These are phyloP conservation scores for Allygus modestus DNA, from an alignment of 2,888 invertebrate genomes.

Conservation along the genomic window DNA sequence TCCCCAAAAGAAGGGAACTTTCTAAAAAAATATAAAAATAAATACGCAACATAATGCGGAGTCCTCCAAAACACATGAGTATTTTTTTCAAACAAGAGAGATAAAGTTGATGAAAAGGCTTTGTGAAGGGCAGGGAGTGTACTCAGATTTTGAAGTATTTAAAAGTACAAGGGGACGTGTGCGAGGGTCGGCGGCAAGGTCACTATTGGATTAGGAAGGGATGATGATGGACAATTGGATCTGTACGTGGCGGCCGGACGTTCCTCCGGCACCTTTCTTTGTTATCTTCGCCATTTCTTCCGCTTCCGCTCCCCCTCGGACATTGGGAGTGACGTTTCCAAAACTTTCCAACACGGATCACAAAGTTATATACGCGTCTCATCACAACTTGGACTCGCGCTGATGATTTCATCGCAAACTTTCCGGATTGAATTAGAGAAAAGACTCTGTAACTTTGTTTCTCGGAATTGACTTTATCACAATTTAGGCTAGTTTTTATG, in stretches of 20 bases:
- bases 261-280: slow-evolving; percentile 48
- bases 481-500: too few relatives aligned
- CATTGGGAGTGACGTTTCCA: slow-evolving; percentile 3
- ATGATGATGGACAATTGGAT: slow-evolving; percentile 58
- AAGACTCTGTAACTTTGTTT: neutral
- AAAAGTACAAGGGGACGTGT: slow-evolving; percentile 54
- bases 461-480: too few relatives aligned
- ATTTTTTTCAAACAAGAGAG: slow-evolving; percentile 8
- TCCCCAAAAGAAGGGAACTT: too few relatives aligned
- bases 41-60: too few relatives aligned
- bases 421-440: slow-evolving; percentile 36
- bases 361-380: slow-evolving; percentile 15
- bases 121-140: slow-evolving; percentile 5
- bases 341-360: slow-evolving; percentile 5
- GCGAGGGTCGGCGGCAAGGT: slow-evolving; percentile 43
- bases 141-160: slow-evolving; percentile 54
- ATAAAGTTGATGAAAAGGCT: slow-evolving; percentile 45
- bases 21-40: too few relatives aligned
- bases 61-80: too few relatives aligned
- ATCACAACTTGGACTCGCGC: neutral
- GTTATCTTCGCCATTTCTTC: slow-evolving; percentile 53
- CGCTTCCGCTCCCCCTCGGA: neutral
- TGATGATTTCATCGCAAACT: slow-evolving; percentile 11
- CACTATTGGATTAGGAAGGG: slow-evolving; percentile 53
- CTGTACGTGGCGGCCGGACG: slow-evolving; percentile 41